Conservation (phyloP, 2,797 vertebrate genomes). For the Enteromius argenteus region DNA sequence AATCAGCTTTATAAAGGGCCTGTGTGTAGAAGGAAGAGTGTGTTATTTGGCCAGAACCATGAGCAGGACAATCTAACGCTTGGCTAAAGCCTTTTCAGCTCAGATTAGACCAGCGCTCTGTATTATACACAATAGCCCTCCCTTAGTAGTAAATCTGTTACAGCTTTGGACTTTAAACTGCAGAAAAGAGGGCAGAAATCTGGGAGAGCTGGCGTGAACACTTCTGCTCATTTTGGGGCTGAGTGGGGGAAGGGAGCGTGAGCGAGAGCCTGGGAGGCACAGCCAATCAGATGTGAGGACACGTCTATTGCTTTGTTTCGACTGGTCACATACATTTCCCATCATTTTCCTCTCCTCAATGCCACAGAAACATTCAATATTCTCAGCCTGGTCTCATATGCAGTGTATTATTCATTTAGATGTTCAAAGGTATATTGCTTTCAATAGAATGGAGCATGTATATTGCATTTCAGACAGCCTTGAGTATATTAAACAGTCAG, state of each 20-base stretch:
- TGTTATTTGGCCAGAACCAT: constrained; percentile 32
- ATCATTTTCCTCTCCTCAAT: constrained; percentile 29
- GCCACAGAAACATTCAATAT: constrained; percentile 37
- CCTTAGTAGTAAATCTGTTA: constrained; percentile 64
- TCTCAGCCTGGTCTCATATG: constrained; percentile 21
- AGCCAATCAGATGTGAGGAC: constrained; percentile 45
- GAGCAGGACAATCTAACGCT: constrained; percentile 47
- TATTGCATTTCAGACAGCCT: constrained; percentile 50
- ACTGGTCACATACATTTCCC: constrained; percentile 51
- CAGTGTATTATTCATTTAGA: constrained; percentile 48
- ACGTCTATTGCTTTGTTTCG: constrained; percentile 51
- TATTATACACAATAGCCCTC: constrained; percentile 56
- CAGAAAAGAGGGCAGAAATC: constrained; percentile 55
- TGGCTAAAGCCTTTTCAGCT: constrained; percentile 55
- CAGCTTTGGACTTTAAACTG: constrained; percentile 61
- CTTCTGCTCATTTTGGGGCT: constrained; percentile 49
- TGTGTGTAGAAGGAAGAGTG: constrained; percentile 49
- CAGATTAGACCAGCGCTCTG: constrained; percentile 54
- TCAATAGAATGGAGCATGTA: constrained; percentile 34
- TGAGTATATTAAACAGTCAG: constrained; percentile 42
- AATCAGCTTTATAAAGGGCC: constrained; percentile 26
- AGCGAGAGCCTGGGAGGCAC: constrained; percentile 43
- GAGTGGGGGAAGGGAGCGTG: constrained; percentile 31
- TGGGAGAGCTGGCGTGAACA: constrained; percentile 45
- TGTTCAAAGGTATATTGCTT: constrained; percentile 42